phyloP scores from a whole-genome alignment of 2,113 vertebrate species.

The Cololabis saira region DNA sequence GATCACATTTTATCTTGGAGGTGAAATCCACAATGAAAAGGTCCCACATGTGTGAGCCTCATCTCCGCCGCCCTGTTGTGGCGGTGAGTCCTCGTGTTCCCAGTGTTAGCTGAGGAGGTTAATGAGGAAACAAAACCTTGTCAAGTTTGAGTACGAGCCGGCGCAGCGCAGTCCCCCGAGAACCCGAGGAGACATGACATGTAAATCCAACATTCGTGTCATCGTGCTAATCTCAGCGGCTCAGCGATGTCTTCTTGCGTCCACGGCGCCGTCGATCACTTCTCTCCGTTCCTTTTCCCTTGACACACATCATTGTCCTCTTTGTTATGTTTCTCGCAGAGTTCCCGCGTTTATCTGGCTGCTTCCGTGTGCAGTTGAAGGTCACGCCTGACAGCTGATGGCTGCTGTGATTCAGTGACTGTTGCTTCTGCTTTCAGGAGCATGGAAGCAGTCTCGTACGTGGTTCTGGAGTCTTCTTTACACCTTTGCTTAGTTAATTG shows the following conservation, averaged over 20 bases:
- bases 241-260: slow-evolving; percentile 8
- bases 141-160: slow-evolving; percentile 29
- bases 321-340: background rate
- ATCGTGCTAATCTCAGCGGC: slow-evolving; percentile 28
- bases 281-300: too few relatives aligned
- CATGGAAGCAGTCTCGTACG: too few relatives aligned
- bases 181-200: slow-evolving; percentile 4
- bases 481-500: too few relatives aligned
- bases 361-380: slow-evolving; percentile 47
- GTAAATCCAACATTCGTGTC: slow-evolving; percentile 32
- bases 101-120: slow-evolving; percentile 25
- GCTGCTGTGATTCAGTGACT: slow-evolving; percentile 26
- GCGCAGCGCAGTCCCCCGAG: slow-evolving; percentile 8
- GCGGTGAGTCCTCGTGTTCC: slow-evolving; percentile 2
- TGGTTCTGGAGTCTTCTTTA: too few relatives aligned
- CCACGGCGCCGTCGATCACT: background rate
- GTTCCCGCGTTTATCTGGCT: background rate
- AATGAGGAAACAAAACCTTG: slow-evolving; percentile 31
- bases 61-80: too few relatives aligned
- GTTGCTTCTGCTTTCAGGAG: too few relatives aligned
- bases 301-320: background rate
- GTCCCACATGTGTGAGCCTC: too few relatives aligned
- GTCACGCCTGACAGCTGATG: slow-evolving; percentile 59
- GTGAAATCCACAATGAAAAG: too few relatives aligned
- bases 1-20: too few relatives aligned